These are phyloP conservation scores for Tenodera sinensis DNA, from an alignment of 2,888 invertebrate species.

Conservation along the genomic window DNA sequence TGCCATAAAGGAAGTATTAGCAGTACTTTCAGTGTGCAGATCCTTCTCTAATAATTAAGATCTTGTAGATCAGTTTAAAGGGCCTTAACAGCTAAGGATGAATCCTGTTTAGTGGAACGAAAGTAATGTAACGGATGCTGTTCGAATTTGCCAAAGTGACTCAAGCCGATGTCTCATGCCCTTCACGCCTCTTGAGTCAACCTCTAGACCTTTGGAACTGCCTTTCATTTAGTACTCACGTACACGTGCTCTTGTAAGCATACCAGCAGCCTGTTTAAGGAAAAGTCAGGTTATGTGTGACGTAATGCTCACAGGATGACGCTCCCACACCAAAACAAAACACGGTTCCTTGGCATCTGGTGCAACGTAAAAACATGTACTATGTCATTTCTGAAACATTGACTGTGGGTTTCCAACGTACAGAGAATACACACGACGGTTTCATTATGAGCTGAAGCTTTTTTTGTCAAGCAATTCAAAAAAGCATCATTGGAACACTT, in stretches of 20 bases:
- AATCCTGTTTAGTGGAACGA: no score
- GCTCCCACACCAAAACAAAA: not conserved
- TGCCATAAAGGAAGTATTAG: no score
- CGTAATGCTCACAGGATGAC: not conserved
- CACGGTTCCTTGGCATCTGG: not conserved
- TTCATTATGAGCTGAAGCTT: no score
- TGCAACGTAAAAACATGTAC: not conserved
- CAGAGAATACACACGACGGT: no score
- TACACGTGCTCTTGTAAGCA: not conserved
- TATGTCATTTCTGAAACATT: no score
- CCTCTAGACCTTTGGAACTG: not conserved
- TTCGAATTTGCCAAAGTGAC: not conserved
- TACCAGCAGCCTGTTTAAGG: not conserved
- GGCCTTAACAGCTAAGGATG: no score
- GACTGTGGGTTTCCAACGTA: no score
- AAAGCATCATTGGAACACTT: no score
- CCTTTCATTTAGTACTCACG: not conserved
- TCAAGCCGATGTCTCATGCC: not conserved
- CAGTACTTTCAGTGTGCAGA: no score
- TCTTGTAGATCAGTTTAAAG: no score
- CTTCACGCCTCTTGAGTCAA: not conserved
- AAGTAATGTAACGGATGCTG: not conserved
- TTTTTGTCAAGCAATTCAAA: no score
- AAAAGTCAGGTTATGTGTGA: not conserved
- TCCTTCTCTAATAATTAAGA: no score